Conservation (phyloP, 2,888 invertebrate species). For the Dryadula phaetusa region DNA sequence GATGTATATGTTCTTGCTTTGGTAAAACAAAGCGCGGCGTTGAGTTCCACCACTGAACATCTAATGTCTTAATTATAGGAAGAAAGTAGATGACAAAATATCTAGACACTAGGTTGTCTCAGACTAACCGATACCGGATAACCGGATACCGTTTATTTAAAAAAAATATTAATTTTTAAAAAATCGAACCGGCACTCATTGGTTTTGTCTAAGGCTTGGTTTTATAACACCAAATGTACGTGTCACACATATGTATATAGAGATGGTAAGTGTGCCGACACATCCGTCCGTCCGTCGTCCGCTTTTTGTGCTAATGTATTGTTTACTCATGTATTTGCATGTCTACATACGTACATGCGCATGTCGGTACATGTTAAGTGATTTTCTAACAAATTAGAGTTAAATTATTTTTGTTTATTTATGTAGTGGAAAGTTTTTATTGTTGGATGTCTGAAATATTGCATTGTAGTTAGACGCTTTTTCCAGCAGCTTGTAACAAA, state of each 20-base stretch:
- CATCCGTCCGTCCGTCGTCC: constrained; percentile 16
- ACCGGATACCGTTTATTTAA: too few species aligned
- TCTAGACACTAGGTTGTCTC: too few species aligned
- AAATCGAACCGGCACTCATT: background rate
- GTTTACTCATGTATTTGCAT: constrained; percentile 16
- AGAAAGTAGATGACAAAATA: too few species aligned
- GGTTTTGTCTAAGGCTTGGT: background rate
- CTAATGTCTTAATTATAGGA: too few species aligned
- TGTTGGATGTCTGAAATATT: too few species aligned
- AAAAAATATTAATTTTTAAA: background rate
- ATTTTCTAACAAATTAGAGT: background rate
- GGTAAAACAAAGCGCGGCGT: too few species aligned
- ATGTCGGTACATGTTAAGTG: background rate
- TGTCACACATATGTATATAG: background rate
- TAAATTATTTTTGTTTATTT: background rate
- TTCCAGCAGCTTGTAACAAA: too few species aligned
- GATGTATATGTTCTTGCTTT: too few species aligned
- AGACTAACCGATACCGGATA: too few species aligned
- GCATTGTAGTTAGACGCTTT: too few species aligned
- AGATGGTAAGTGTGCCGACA: constrained; percentile 16
- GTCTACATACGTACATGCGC: background rate
- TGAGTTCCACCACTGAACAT: too few species aligned
- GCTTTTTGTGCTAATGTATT: constrained; percentile 16
- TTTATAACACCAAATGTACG: background rate
- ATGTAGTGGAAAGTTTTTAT: too few species aligned